phyloP scores from a whole-genome alignment of 1,140 invertebrate genomes.

The Ptiloglossa arizonensis region DNA sequence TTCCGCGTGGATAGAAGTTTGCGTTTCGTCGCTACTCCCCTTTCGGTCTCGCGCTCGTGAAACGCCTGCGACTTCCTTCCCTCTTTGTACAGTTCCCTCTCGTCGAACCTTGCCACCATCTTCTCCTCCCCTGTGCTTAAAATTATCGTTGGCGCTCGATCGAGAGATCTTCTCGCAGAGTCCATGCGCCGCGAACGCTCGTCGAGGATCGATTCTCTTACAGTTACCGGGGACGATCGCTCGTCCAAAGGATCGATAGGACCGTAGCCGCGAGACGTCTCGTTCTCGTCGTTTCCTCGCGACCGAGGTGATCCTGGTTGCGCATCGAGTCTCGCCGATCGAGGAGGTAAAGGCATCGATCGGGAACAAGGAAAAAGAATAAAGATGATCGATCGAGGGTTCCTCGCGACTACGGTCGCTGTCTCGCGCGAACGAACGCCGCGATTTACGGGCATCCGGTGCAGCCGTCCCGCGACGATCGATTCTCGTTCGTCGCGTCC shows the following conservation, averaged over 20 bases:
- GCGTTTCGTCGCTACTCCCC: background rate
- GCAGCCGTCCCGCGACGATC: slow-evolving; percentile 19
- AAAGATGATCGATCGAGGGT: background rate
- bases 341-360: background rate
- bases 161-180: background rate
- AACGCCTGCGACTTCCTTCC: no score
- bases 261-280: background rate
- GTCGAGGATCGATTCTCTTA: background rate
- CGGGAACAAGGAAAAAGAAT: background rate
- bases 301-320: no score
- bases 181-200: background rate
- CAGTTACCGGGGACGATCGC: background rate
- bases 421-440: no score
- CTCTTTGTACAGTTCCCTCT: background rate
- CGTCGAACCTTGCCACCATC: slow-evolving; percentile 20
- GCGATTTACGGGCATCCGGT: slow-evolving; percentile 8
- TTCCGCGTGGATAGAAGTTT: slow-evolving; percentile 11
- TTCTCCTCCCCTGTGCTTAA: background rate
- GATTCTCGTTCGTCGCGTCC: background rate
- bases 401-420: slow-evolving; percentile 5
- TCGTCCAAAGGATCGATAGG: background rate
- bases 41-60: no score
- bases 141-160: slow-evolving; percentile 9
- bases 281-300: background rate
- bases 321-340: no score